Evolutionary conservation across 2,113 vertebrate genomes (phyloP).

Genomic region (Erinaceus europaeus): DNA sequence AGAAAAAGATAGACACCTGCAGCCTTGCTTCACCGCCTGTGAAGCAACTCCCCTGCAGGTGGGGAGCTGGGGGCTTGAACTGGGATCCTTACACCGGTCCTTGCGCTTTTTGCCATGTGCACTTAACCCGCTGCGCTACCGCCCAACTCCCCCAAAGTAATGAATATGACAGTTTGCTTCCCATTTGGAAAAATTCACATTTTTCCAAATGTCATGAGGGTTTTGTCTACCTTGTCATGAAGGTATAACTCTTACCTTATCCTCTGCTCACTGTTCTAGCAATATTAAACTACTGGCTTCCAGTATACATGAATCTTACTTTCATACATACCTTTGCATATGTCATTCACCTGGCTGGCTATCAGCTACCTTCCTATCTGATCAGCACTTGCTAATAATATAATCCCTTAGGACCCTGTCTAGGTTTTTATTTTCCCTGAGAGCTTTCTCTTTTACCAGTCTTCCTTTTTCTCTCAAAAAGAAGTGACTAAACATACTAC

Average conservation of each 20-base stretch:
- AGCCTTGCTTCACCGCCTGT: too few relatives aligned
- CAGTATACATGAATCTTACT: not conserved
- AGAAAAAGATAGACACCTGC: too few relatives aligned
- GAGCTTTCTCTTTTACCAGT: not conserved
- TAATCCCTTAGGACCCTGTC: not conserved
- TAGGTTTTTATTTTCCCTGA: not conserved
- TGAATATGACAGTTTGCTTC: not conserved
- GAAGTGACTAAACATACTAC: not conserved
- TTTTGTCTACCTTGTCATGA: not conserved
- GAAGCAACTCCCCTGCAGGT: too few relatives aligned
- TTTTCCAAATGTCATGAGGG: not conserved
- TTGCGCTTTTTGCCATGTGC: too few relatives aligned
- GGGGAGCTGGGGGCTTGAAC: too few relatives aligned
- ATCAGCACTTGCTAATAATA: too few relatives aligned
- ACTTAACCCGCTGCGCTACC: too few relatives aligned
- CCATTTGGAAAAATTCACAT: not conserved
- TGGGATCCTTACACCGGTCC: too few relatives aligned
- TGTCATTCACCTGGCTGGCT: not conserved
- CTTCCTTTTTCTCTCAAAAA: not conserved
- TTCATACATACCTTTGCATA: not conserved
- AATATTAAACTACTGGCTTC: not conserved
- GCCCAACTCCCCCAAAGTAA: too few relatives aligned
- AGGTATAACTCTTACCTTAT: not conserved
- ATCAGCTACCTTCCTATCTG: not conserved
- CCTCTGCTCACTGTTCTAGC: not conserved